Evolutionary conservation across 23 tunicate genomes (phyloP).

Genomic region (Phallusia fumigata): DNA sequence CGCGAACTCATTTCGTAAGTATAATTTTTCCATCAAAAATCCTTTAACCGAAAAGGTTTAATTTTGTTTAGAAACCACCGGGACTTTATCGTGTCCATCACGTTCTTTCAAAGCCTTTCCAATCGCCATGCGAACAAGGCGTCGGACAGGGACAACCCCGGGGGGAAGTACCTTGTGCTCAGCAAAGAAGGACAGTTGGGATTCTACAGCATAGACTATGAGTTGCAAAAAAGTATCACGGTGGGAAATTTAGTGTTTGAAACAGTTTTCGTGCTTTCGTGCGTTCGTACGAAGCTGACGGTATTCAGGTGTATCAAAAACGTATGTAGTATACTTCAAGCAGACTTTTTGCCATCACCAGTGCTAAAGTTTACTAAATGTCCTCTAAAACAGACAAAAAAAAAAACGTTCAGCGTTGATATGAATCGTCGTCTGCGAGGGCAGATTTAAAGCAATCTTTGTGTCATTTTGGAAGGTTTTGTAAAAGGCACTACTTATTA

Average conservation of each 20-base stretch:
- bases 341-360: too few relatives aligned
- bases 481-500: too few relatives aligned
- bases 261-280: background rate
- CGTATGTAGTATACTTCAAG: too few relatives aligned
- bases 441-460: too few relatives aligned
- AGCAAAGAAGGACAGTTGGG: slow-evolving; percentile 91
- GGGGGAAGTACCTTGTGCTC: slow-evolving; percentile 65
- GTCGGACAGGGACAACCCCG: slow-evolving; percentile 61
- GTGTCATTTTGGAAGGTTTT: too few relatives aligned
- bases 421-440: too few relatives aligned
- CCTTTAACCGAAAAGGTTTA: background rate
- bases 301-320: too few relatives aligned
- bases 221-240: slow-evolving; percentile 56
- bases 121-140: slow-evolving; percentile 65
- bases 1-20: slow-evolving; percentile 76
- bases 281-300: too few relatives aligned
- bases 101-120: slow-evolving; percentile 75
- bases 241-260: slow-evolving; percentile 25
- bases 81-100: slow-evolving; percentile 68
- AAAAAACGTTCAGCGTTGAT: too few relatives aligned
- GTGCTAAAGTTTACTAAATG: too few relatives aligned
- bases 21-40: background rate
- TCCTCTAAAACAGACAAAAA: too few relatives aligned
- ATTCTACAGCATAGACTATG: slow-evolving; percentile 52
- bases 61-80: slow-evolving; percentile 46